These are phyloP conservation scores for Petrophora chlorosata DNA, from an alignment of 2,888 invertebrate genomes.

Conservation along the genomic window DNA sequence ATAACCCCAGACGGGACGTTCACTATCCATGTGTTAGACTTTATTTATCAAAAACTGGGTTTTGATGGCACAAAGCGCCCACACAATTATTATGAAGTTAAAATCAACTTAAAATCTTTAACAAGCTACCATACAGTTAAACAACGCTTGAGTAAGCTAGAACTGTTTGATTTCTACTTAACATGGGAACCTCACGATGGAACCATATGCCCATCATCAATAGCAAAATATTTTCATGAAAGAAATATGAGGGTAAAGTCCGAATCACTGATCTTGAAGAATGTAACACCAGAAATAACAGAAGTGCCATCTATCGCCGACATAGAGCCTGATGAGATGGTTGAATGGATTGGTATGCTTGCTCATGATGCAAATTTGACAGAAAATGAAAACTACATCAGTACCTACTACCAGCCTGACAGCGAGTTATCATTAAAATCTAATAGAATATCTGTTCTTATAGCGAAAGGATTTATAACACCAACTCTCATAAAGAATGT, in stretches of 20 bases:
- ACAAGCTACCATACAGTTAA: conserved; percentile 50
- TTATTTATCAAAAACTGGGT: conserved; percentile 69
- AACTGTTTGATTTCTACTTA: conserved; percentile 58
- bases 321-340: conserved; percentile 62
- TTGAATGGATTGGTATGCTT: conserved; percentile 74
- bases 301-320: conserved; percentile 62
- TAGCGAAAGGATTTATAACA: conserved; percentile 65
- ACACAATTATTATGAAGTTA: conserved; percentile 62
- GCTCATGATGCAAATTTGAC: conserved; percentile 53
- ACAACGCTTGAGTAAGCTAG: conserved; percentile 53
- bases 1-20: conserved; percentile 68
- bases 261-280: conserved; percentile 44
- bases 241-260: conserved; percentile 51
- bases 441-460: conserved; percentile 57
- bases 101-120: conserved; percentile 58
- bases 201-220: conserved; percentile 68
- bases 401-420: conserved; percentile 63
- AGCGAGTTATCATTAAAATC: conserved; percentile 56
- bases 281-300: conserved; percentile 50
- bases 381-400: conserved; percentile 61
- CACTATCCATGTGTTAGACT: conserved; percentile 60
- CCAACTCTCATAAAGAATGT: conserved; percentile 48
- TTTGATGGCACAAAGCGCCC: conserved; percentile 66
- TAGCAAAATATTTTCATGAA: conserved; percentile 72
- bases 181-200: conserved; percentile 64